phyloP scores from a whole-genome alignment of 2,888 invertebrate species.

The Caenorhabditis virilis region DNA sequence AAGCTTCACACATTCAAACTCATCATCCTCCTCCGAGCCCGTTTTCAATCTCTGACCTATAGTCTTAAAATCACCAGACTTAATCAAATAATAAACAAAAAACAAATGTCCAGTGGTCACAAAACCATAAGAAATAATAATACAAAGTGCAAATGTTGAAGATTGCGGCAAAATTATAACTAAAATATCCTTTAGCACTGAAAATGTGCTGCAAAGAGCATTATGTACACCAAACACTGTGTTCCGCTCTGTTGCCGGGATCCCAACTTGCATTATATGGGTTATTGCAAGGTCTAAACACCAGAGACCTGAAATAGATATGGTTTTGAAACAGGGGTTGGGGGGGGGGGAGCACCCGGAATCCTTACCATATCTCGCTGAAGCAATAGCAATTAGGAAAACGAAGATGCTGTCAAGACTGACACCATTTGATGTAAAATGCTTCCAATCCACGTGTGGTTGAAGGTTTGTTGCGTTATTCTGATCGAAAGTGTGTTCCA shows the following conservation, averaged over 20 bases:
- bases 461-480: slow-evolving; percentile 20
- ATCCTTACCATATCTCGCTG: slow-evolving; percentile 56
- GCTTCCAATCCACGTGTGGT: slow-evolving; percentile 46
- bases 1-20: too few relatives aligned
- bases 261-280: slow-evolving; percentile 61
- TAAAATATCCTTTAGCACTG: slow-evolving; percentile 46
- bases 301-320: slow-evolving; percentile 51
- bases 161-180: slow-evolving; percentile 32
- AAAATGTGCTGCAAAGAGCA: slow-evolving; percentile 61
- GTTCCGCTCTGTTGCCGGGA: slow-evolving; percentile 54
- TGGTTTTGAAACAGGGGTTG: too few relatives aligned
- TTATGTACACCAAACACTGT: slow-evolving; percentile 65
- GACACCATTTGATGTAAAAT: slow-evolving; percentile 50
- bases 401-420: slow-evolving; percentile 56
- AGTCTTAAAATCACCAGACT: too few relatives aligned
- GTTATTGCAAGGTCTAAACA: slow-evolving; percentile 63
- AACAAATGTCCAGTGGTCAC: slow-evolving; percentile 37
- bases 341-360: too few relatives aligned
- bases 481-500: slow-evolving; percentile 44
- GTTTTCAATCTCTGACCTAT: too few relatives aligned
- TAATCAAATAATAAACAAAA: slow-evolving; percentile 41
- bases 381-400: slow-evolving; percentile 59
- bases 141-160: slow-evolving; percentile 37
- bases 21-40: too few relatives aligned
- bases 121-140: slow-evolving; percentile 39